Evolutionary conservation across 2,888 invertebrate species (phyloP).

Genomic region (Blastobasis adustella): DNA sequence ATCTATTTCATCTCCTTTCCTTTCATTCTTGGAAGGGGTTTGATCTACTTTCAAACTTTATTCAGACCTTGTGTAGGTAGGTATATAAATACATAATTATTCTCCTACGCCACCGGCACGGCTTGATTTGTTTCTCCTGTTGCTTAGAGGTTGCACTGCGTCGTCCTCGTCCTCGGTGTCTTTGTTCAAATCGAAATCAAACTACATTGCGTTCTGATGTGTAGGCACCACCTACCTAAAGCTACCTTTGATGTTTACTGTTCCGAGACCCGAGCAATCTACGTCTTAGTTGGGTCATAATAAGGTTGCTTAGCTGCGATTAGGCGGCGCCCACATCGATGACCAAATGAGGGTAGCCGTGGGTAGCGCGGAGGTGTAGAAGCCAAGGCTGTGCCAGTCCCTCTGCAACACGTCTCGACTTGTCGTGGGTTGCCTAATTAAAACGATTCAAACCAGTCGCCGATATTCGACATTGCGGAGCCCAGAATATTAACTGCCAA

Average conservation of each 20-base stretch:
- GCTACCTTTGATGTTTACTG: slow-evolving; percentile 43
- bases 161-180: neutral
- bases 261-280: slow-evolving; percentile 62
- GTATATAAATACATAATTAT: neutral
- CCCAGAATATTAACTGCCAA: slow-evolving; percentile 12
- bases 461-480: slow-evolving; percentile 26
- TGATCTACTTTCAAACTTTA: too few relatives aligned
- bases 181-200: slow-evolving; percentile 12
- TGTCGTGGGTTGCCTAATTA: slow-evolving; percentile 66
- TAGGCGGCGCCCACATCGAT: slow-evolving; percentile 63
- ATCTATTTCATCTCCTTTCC: neutral
- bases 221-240: slow-evolving; percentile 55
- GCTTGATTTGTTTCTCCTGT: too few relatives aligned
- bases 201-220: slow-evolving; percentile 33
- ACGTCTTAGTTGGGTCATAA: slow-evolving; percentile 57
- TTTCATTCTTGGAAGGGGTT: too few relatives aligned
- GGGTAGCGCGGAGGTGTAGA: slow-evolving; percentile 69
- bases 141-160: neutral
- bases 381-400: slow-evolving; percentile 69
- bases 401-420: slow-evolving; percentile 54
- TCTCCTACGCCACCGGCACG: neutral
- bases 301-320: slow-evolving; percentile 65
- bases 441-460: slow-evolving; percentile 47
- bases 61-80: neutral
- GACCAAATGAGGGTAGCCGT: slow-evolving; percentile 73